Evolutionary conservation across 2,797 vertebrate genomes (phyloP), one percentile per base, ranked within the genome.

Genomic region (Alca torda): DNA sequence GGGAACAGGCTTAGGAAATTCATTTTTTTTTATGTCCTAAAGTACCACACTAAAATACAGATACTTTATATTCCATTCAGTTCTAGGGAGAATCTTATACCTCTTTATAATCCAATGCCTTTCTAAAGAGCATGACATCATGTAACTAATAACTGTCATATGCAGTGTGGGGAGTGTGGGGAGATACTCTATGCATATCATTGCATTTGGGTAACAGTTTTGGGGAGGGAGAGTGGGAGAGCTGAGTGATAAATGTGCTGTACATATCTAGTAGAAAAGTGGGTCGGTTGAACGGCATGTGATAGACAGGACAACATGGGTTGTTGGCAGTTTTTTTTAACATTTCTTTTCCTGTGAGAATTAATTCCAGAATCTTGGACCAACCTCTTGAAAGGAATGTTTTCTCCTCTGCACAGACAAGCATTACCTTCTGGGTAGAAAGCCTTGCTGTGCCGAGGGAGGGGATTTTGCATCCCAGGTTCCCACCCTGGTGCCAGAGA

Each of bases 331-430:
- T 0, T 3, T 8, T 51, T 75, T 90, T 82, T 59, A 89, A 50
- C 4, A 2, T 88, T 78, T 94, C 48, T 89, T 92, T 96, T 96
- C 85, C 94, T 96, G 63, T 88, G 85, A 93, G 85, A 94, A 96
- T 96, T 94, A 86, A 56, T 95, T 96, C 87, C 96, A 95, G 95
- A 96, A 95, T 93, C 70, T 95, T 96, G 89, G 87, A 86, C 54
- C 20, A 82, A 63, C 9, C 13, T 68, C 67, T 67, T 70, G 51
- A 96, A 95, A 90, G 37, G 87, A 91, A 96, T 94, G 73, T 88
- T 90, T 93, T 89, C 69, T 91, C 39, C 80, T 78, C 59, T 79
- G 46, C 39, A 56, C n/a, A 88, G 70, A 87, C 87, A 90, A 96
- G 59, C 16, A 2, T 84, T 94, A 95, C 93, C 91, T 95, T 95